phyloP scores from a whole-genome alignment of 2,797 vertebrate species.

The Myripristis jacobus region DNA sequence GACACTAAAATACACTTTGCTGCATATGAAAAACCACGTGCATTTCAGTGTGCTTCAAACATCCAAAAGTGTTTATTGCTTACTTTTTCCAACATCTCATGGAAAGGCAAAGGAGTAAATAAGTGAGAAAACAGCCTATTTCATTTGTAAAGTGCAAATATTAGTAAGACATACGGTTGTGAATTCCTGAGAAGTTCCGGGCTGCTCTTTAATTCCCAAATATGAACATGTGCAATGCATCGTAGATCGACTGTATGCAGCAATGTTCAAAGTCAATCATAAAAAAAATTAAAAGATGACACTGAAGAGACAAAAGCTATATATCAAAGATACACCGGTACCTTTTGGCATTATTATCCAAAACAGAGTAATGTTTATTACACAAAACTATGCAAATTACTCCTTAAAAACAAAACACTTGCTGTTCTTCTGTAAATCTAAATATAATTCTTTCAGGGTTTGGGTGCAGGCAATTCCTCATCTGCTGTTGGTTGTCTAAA shows the following conservation, averaged over 20 bases:
- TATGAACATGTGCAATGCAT: not conserved
- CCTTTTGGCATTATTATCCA: not conserved
- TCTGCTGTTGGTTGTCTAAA: not conserved
- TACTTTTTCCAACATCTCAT: not conserved
- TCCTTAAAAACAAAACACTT: conserved; percentile 9
- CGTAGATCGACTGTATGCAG: not conserved
- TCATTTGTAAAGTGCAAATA: conserved; percentile 2
- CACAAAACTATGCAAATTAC: conserved; percentile 13
- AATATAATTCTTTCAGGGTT: not conserved
- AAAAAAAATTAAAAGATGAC: conserved; percentile 1
- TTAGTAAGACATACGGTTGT: conserved; percentile 27
- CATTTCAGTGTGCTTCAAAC: not conserved
- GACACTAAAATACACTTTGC: not conserved
- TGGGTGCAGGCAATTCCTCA: not conserved
- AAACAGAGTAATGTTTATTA: not conserved
- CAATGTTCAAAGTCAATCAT: fast-evolving
- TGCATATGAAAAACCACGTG: not conserved
- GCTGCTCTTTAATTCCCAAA: not conserved
- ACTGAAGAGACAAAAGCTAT: not conserved
- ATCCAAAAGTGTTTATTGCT: conserved; percentile 13
- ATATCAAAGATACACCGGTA: not conserved
- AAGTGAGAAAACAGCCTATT: not conserved
- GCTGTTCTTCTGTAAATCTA: not conserved
- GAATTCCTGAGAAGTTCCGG: conserved; percentile 27
- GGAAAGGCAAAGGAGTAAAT: conserved; percentile 9